These are phyloP conservation scores for Priocnemis perturbator DNA, from an alignment of 2,888 invertebrate genomes.

Conservation along the genomic window DNA sequence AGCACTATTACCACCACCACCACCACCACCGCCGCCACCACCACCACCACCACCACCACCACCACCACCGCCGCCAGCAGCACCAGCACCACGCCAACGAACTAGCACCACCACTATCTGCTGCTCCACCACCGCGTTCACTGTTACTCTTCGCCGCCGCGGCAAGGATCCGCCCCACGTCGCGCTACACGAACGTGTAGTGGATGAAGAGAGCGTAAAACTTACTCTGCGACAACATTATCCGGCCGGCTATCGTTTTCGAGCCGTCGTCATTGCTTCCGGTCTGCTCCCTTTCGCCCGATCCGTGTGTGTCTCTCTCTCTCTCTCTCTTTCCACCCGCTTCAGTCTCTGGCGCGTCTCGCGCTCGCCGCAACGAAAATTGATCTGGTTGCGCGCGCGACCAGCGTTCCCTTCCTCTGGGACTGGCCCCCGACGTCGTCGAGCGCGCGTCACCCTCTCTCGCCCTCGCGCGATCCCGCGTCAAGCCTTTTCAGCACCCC, in stretches of 20 bases:
- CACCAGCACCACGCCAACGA: too few relatives aligned
- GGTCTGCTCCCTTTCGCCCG: conserved; percentile 19
- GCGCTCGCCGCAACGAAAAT: conserved; percentile 60
- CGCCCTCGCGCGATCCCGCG: conserved; percentile 4
- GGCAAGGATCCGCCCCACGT: conserved; percentile 69
- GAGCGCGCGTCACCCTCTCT: conserved; percentile 26
- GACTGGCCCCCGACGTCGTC: conserved; percentile 51
- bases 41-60: conserved; percentile 18
- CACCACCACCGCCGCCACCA: not conserved
- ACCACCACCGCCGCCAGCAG: not conserved
- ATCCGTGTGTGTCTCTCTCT: conserved; percentile 7
- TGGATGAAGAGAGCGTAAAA: conserved; percentile 73
- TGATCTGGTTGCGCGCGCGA: conserved; percentile 62
- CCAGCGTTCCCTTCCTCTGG: conserved; percentile 50
- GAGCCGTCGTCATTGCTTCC: conserved; percentile 51
- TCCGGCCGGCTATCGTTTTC: conserved; percentile 56
- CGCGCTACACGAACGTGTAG: conserved; percentile 72
- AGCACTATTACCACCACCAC: not conserved
- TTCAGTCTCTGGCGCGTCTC: too few relatives aligned
- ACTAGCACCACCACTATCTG: conserved; percentile 24
- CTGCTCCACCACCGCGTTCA: conserved; percentile 20
- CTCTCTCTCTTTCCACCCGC: not conserved
- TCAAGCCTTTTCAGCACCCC: not conserved
- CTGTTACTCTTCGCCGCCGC: conserved; percentile 54
- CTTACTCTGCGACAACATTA: conserved; percentile 72